Evolutionary conservation across 35 echinoderm and acorn worm genomes (phyloP), one percentile per base, ranked within the genome.

Genomic region (Apostichopus californicus): DNA sequence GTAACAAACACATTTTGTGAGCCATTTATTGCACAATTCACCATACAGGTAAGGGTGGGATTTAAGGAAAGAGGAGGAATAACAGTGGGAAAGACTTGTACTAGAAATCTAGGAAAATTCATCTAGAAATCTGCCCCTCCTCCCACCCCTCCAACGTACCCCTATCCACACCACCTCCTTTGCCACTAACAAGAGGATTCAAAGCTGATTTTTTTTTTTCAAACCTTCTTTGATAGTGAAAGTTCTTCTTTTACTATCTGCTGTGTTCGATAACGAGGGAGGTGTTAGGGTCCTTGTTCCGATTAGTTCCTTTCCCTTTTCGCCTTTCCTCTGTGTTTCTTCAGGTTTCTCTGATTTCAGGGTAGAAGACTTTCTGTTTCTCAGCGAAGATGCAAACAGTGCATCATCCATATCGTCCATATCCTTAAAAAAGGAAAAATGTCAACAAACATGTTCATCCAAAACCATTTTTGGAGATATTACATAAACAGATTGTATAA

Each of bases 341-440:
- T 72, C 78, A 28, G 90, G 64, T 14, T 87, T 66, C 10, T 26
- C 72, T 61, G 73, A 56, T 83, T 92, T 79, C 77, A 79, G 70
- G 73, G 46, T 92, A 13, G 90, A 66, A 80, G 87, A 68, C 71
- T 90, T 93, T 20, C 81, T 90, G 21, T 78, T 88, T 81, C 90
- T 97, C 73, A 97, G 55, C 2, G 92, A 94, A 13, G 91, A 92
- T 20, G 93, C 88, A 90, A 97, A 97, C 14, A 97, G 87, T 5
- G 91, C 93, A 86, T 97, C 93, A 77, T 97, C 95, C 95, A 97
- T 97, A 34, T 94, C 95, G 86, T 97, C 95, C 95, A 97, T 97
- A 78, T 93, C 95, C 95, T 97, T 21, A 79, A 21, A 87, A 18
- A 25, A 92, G 53, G 56, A 12, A 73, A 20, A 55, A 61, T 0